A percentile compares a stretch with the other conserved stretches of the same genome.
These are phyloP conservation scores for Eolophus roseicapilla DNA, from an alignment of 2,113 vertebrate genomes.

Conservation along the genomic window DNA sequence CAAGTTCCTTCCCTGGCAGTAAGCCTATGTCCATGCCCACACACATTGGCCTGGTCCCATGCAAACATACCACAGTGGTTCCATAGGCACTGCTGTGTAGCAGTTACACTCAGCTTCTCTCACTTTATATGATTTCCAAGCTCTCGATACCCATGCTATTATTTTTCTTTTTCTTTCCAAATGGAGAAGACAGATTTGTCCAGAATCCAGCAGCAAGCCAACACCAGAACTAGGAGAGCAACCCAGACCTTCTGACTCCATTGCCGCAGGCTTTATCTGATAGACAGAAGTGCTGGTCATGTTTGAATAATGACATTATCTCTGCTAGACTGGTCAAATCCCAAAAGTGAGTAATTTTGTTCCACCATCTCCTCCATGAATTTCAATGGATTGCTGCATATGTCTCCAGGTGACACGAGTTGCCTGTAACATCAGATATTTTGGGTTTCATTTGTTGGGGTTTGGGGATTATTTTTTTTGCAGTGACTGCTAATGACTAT, in stretches of 20 bases:
- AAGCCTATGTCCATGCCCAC: background rate
- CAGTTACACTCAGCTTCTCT: background rate
- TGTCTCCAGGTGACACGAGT: background rate
- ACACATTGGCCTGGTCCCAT: background rate
- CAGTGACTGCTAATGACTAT: background rate
- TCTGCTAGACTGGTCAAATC: conserved; percentile 12
- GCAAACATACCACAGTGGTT: conserved; percentile 28
- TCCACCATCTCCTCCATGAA: background rate
- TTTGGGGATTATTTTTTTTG: background rate
- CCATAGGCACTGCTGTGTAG: background rate
- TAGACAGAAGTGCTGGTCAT: conserved; percentile 1
- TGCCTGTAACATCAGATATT: background rate
- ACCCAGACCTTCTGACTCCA: background rate
- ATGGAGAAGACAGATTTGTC: background rate
- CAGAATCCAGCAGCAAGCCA: background rate
- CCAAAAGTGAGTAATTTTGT: background rate
- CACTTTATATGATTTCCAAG: background rate
- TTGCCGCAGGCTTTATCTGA: background rate
- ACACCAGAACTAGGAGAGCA: background rate
- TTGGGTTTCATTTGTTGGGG: background rate
- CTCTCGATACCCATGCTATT: background rate
- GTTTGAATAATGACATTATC: conserved; percentile 11
- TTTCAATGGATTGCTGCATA: background rate
- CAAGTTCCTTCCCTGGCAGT: conserved; percentile 16
- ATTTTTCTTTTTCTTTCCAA: conserved; percentile 14